A percentile compares a stretch with the other conserved stretches of the same genome.
Conservation (phyloP, 2,113 vertebrate genomes). For the Cisticola juncidis region DNA sequence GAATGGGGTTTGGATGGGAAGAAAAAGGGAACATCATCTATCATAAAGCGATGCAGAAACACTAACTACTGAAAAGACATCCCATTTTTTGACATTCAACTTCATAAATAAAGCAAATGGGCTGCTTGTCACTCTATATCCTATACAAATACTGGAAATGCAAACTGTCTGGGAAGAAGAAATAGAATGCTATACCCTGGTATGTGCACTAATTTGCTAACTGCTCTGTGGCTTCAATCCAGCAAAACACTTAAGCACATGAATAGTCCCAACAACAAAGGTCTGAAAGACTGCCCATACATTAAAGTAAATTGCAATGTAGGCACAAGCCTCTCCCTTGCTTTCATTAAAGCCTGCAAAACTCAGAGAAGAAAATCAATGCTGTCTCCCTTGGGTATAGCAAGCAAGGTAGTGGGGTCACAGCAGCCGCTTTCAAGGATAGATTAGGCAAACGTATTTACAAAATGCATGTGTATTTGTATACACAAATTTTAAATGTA, state of each 20-base stretch:
- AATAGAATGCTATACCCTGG: conserved; percentile 41
- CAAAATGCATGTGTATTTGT: background rate
- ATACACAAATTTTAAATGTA: background rate
- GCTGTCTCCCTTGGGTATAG: background rate
- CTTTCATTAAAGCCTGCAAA: conserved; percentile 47
- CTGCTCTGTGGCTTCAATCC: conserved; percentile 55
- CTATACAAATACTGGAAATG: conserved; percentile 20
- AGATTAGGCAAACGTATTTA: background rate
- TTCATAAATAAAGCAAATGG: background rate
- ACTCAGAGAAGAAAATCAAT: conserved; percentile 32
- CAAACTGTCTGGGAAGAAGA: conserved; percentile 32
- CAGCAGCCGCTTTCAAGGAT: background rate
- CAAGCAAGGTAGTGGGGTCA: conserved; percentile 1
- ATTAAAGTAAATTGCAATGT: conserved; percentile 61
- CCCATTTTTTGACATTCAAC: background rate
- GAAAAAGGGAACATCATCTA: background rate
- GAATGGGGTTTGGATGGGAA: background rate
- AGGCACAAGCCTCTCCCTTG: conserved; percentile 53
- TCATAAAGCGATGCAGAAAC: background rate
- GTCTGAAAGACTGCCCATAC: conserved; percentile 60
- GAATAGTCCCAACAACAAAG: conserved; percentile 62
- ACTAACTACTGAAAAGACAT: background rate
- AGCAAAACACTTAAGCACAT: conserved; percentile 65
- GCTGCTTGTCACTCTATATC: background rate
- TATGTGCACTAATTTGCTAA: conserved; percentile 61